Conservation (phyloP, 2,113 vertebrate genomes). For the Mystacornis crossleyi region DNA sequence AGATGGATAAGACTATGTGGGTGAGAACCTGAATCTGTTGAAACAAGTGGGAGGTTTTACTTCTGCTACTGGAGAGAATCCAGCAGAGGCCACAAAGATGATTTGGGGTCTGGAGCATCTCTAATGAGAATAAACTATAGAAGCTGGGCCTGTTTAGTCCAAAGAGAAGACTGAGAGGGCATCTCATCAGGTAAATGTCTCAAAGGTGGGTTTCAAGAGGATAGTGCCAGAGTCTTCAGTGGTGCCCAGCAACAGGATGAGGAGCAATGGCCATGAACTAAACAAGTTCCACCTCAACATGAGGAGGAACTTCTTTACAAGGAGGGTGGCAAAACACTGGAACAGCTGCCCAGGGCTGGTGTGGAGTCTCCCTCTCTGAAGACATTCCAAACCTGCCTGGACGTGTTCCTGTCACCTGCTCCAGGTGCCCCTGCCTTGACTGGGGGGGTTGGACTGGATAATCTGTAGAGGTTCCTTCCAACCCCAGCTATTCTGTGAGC, state of each 20-base stretch:
- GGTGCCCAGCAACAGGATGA: neutral
- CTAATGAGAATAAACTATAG: neutral
- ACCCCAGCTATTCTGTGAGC: neutral
- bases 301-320: neutral
- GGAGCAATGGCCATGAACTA: neutral
- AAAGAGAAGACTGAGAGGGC: neutral
- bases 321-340: neutral
- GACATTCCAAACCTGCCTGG: neutral
- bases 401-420: rapidly evolving
- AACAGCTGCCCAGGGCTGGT: neutral
- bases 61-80: neutral
- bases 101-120: neutral
- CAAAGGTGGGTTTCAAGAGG: neutral
- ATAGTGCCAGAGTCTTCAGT: neutral
- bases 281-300: neutral
- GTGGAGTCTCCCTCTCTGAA: neutral
- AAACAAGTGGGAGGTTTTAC: neutral
- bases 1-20: neutral
- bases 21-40: neutral
- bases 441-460: neutral
- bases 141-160: neutral
- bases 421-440: neutral
- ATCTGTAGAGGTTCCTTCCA: neutral
- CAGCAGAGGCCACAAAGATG: neutral
- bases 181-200: neutral